Conservation (phyloP, 2,888 invertebrate genomes). For the Drosophila histrio region DNA sequence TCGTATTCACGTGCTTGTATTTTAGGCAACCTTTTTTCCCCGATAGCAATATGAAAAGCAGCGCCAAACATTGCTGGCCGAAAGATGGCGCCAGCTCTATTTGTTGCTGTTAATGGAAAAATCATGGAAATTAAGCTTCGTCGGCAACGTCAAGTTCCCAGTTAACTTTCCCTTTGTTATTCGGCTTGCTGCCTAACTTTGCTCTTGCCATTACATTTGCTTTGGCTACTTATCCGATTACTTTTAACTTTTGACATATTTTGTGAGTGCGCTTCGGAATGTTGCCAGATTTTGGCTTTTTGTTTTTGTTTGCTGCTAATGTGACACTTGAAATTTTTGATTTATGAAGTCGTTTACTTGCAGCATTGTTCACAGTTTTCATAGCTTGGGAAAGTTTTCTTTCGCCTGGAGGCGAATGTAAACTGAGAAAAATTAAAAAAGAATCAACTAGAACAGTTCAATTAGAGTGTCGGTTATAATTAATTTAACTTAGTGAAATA, state of each 20-base stretch:
- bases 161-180: conserved; percentile 59
- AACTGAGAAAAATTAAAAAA: conserved; percentile 3
- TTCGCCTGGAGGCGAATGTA: conserved; percentile 14
- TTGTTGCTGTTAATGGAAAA: conserved; percentile 53
- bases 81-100: conserved; percentile 44
- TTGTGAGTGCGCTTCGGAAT: conserved; percentile 51
- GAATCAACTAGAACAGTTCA: conserved; percentile 3
- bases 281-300: conserved; percentile 61
- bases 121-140: conserved; percentile 60
- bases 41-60: conserved; percentile 20
- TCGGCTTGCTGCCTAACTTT: conserved; percentile 3
- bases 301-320: conserved; percentile 34
- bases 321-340: conserved; percentile 45
- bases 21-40: conserved; percentile 44
- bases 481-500: conserved; percentile 6
- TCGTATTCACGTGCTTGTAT: conserved; percentile 56
- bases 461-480: conserved; percentile 30
- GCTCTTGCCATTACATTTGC: conserved; percentile 19
- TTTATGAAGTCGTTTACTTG: conserved; percentile 50
- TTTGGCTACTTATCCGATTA: conserved; percentile 59
- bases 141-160: conserved; percentile 36
- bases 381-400: conserved; percentile 14
- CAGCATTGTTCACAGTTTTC: conserved; percentile 33
- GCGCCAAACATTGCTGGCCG: conserved; percentile 34
- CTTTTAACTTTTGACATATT: conserved; percentile 68